Evolutionary conservation across 2,113 vertebrate genomes (phyloP).

Genomic region (Plecotus auritus): DNA sequence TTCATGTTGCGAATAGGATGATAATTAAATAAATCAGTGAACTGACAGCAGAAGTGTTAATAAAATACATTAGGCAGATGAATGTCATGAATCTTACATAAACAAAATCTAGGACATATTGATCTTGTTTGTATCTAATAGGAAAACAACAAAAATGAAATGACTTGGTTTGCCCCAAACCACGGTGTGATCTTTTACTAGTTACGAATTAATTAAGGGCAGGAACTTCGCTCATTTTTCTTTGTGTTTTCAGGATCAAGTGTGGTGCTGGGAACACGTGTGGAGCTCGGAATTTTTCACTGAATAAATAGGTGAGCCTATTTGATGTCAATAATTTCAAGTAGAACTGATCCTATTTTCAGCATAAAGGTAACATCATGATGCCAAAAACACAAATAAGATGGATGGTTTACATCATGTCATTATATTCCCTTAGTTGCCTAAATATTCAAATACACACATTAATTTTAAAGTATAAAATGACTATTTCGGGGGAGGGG

Average conservation of each 20-base stretch:
- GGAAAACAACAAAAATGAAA: background rate
- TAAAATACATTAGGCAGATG: background rate
- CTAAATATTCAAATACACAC: background rate
- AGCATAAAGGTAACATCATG: background rate
- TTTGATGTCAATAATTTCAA: background rate
- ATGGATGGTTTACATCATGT: background rate
- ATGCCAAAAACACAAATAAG: background rate
- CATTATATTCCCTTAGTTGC: background rate
- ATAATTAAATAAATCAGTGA: slow-evolving; percentile 38
- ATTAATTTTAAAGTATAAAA: background rate
- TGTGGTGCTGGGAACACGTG: background rate
- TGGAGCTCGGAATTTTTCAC: background rate
- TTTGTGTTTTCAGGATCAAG: background rate
- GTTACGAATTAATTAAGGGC: background rate
- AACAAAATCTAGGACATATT: background rate
- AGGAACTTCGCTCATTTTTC: background rate
- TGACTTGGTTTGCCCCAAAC: background rate
- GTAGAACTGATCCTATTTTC: background rate
- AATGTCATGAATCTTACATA: background rate
- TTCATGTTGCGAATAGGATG: slow-evolving; percentile 10
- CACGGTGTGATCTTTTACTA: background rate
- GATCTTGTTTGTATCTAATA: background rate
- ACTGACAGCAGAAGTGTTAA: background rate
- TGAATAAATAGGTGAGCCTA: background rate
- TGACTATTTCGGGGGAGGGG: background rate